These are phyloP conservation scores for Pongo pygmaeus DNA, from an alignment of 2,113 vertebrate genomes.

Conservation along the genomic window DNA sequence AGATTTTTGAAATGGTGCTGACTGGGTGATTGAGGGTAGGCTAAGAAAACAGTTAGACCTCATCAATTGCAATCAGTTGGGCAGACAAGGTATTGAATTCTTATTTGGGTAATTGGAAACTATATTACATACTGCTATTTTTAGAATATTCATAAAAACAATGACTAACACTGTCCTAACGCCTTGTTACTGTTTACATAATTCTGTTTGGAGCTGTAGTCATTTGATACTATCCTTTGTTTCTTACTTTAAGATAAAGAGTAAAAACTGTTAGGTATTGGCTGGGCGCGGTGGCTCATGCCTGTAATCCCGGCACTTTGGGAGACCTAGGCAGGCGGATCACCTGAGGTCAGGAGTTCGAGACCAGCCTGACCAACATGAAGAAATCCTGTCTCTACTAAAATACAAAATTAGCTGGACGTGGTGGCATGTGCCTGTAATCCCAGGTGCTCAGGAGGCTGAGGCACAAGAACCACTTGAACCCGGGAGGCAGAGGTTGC, in stretches of 20 bases:
- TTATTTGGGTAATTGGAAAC: neutral
- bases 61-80: no score
- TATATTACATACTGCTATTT: neutral
- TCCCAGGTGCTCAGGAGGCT: no score
- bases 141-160: neutral
- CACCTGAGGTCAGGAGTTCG: no score
- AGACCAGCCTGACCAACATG: no score
- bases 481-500: no score
- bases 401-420: no score
- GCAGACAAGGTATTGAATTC: neutral
- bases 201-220: neutral
- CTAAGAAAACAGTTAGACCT: neutral
- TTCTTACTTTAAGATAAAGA: neutral
- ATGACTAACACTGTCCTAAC: neutral
- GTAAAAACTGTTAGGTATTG: neutral
- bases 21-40: neutral
- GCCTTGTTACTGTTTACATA: neutral
- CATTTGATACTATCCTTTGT: neutral
- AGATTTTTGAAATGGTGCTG: neutral
- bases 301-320: no score
- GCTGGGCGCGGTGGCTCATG: no score
- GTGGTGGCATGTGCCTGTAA: no score
- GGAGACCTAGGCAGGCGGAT: no score
- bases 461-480: no score
- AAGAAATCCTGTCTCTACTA: no score